Base-by-base conservation (phyloP, 2,797 vertebrate species). In the Rhynchonycteris naso region DNA sequence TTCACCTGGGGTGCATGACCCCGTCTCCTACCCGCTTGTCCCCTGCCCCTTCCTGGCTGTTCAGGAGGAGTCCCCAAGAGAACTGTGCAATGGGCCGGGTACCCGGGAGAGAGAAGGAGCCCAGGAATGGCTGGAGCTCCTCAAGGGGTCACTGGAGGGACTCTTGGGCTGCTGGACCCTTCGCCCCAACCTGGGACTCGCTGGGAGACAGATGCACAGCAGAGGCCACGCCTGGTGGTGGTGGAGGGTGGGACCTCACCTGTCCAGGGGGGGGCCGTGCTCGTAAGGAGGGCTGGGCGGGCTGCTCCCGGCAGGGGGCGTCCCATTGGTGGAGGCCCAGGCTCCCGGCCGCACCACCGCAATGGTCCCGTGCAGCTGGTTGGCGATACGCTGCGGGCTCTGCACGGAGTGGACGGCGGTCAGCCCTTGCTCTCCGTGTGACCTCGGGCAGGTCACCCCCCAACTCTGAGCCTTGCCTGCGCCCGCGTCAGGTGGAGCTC, bases 281-380 rank as follows among this genome's bases (percentile, higher is more conserved):
- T 98, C 97, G 0, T 1, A 65, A 7, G 93, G 82, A 0, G 65
- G 94, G 54, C 93, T 96, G 0, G 97, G 94, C 0, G 97, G 80
- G 50, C 96, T 97, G 38, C 90, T 95, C 76, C 95, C 94, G 90
- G 90, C 43, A 0, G 72, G 97, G 24, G 90, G 90, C 0, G 97
- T 81, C 59, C 95, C 26, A 0, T 93, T 74, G 0, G 86, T n/a
- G 4, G 97, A 84, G 21, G 94, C 88, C 28, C 72, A 96, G 65
- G 97, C 93, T n/a, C 98, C 97, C 0, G 98, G 97, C 74, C 97
- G 98, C 76, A 99, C 85, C 91, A 98, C 89, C 0, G 98, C 98
- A 0, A 99, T 98, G 22, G 98, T 98, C 43, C 98, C 98, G 0
- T 99, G 98, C 63, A 99, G 96, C 94, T 98, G 98, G 97, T 98